Evolutionary conservation across 2,888 invertebrate species (phyloP).

Genomic region (Diarsia dahlii): DNA sequence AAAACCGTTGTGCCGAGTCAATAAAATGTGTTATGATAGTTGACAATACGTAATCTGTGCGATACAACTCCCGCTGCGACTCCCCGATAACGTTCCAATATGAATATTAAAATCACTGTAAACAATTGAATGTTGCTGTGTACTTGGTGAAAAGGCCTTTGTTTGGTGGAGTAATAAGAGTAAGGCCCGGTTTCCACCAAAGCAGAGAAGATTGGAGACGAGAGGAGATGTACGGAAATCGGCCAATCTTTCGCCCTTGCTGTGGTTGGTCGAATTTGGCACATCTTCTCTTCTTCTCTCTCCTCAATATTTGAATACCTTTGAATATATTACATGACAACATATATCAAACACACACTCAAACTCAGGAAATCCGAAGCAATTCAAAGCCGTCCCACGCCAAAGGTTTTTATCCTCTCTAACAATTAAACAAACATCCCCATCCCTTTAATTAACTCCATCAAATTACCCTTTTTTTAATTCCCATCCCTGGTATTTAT

Average conservation of each 20-base stretch:
- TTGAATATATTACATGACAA: not conserved
- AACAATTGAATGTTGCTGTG: conserved; percentile 39
- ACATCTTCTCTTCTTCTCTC: no score
- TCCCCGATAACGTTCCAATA: conserved; percentile 49
- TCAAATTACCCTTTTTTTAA: conserved; percentile 63
- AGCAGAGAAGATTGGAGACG: no score
- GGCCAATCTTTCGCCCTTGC: no score
- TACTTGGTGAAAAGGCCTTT: not conserved
- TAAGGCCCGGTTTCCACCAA: no score
- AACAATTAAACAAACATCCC: conserved; percentile 55
- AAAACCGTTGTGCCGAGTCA: conserved; percentile 51
- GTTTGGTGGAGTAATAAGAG: not conserved
- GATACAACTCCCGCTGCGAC: conserved; percentile 43
- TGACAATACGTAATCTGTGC: conserved; percentile 43
- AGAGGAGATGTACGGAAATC: no score
- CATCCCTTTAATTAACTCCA: conserved; percentile 62
- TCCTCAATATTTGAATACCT: no score
- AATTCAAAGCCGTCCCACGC: conserved; percentile 12
- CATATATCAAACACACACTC: no score
- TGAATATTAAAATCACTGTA: conserved; percentile 51
- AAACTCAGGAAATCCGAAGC: conserved; percentile 22
- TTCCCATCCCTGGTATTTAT: conserved; percentile 56
- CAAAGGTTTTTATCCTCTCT: conserved; percentile 26
- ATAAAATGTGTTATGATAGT: conserved; percentile 55
- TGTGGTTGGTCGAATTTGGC: no score